Conservation (phyloP, 1,140 invertebrate genomes). For the Neodiprion fabricii region DNA sequence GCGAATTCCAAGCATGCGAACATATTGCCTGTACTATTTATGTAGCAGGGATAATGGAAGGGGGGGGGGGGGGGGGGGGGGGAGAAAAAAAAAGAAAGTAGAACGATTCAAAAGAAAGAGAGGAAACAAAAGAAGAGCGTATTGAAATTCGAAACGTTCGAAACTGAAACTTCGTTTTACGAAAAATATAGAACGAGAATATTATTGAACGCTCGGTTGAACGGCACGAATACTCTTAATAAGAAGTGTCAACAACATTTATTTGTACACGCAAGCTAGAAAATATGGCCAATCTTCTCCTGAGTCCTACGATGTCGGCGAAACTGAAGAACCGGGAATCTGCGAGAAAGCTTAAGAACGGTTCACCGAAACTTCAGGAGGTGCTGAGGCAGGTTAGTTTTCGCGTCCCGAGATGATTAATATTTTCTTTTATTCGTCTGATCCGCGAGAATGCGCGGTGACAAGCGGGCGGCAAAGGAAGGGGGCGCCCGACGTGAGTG, state of each 20-base stretch:
- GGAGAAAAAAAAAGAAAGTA: not conserved
- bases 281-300: slow-evolving; percentile 36
- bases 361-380: slow-evolving; percentile 54
- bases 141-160: not conserved
- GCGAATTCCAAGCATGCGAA: too few relatives aligned
- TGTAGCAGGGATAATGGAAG: too few relatives aligned
- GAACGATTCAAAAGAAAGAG: not conserved
- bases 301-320: slow-evolving; percentile 35
- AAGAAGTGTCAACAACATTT: too few relatives aligned
- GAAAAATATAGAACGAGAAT: too few relatives aligned
- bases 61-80: too few relatives aligned
- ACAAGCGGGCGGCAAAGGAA: too few relatives aligned
- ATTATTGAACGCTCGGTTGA: too few relatives aligned
- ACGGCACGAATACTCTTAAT: too few relatives aligned
- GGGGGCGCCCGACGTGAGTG: not conserved
- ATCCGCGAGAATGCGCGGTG: too few relatives aligned
- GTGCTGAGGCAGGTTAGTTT: slow-evolving; percentile 54
- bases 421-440: slow-evolving; percentile 15
- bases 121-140: not conserved
- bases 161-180: not conserved
- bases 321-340: slow-evolving; percentile 46
- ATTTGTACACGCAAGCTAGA: not conserved
- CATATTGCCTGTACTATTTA: too few relatives aligned
- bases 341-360: slow-evolving; percentile 48
- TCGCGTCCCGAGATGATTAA: not conserved